Evolutionary conservation across 2,888 invertebrate species (phyloP).

Genomic region (Cantharis nigra): DNA sequence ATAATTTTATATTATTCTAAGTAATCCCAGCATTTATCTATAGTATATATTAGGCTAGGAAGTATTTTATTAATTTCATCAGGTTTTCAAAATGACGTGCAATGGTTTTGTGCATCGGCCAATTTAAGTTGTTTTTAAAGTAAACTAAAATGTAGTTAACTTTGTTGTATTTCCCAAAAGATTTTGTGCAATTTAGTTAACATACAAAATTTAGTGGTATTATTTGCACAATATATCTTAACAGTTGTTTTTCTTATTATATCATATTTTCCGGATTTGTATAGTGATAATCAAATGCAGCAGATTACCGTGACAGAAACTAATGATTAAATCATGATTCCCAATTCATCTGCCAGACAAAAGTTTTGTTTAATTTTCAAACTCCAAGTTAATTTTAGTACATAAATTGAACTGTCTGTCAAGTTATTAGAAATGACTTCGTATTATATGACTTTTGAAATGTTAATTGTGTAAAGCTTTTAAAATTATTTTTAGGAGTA

Average conservation of each 20-base stretch:
- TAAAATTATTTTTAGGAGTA: neutral
- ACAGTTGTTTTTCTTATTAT: neutral
- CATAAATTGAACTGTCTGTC: neutral
- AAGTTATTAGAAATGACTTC: neutral
- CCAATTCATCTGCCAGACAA: neutral
- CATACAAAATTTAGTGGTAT: neutral
- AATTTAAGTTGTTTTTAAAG: neutral
- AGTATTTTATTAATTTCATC: neutral
- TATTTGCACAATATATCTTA: conserved; percentile 7
- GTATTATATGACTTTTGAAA: neutral
- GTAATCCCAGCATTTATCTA: neutral
- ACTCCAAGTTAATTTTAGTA: neutral
- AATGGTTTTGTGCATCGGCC: neutral
- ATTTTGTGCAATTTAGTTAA: neutral
- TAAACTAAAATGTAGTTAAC: neutral
- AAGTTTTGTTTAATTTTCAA: neutral
- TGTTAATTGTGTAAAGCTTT: neutral
- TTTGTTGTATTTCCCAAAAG: neutral
- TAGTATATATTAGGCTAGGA: neutral
- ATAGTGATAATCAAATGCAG: conserved; percentile 7
- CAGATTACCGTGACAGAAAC: conserved; percentile 14
- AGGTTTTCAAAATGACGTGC: neutral
- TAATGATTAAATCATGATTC: conserved; percentile 31
- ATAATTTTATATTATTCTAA: neutral
- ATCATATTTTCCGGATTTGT: conserved; percentile 3